Percentiles rank a stretch among this genome's conserved stretches.
Conservation (phyloP, 2,113 vertebrate genomes). For the Mirza zaza region DNA sequence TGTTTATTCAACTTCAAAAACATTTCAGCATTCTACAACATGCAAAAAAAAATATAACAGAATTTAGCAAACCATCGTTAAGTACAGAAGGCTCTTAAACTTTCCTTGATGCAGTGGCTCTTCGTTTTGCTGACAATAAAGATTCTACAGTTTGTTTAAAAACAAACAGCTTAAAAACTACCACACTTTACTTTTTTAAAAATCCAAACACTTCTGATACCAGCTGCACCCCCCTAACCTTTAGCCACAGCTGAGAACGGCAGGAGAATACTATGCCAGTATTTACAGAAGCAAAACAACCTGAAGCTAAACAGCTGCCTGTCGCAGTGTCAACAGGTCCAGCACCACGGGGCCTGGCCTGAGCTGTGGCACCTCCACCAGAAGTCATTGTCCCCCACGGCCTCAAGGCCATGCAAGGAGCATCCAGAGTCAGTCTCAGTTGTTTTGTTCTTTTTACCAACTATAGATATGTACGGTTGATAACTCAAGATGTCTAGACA, state of each 20-base stretch:
- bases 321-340: slow-evolving; percentile 84
- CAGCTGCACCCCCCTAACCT: slow-evolving; percentile 80
- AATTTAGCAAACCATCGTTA: neutral
- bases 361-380: slow-evolving; percentile 71
- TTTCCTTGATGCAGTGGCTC: neutral
- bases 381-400: slow-evolving; percentile 71
- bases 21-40: neutral
- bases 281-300: slow-evolving; percentile 85
- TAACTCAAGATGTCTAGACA: slow-evolving; percentile 87
- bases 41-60: neutral
- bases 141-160: neutral
- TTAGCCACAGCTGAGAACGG: slow-evolving; percentile 86
- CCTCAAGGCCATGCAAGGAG: slow-evolving; percentile 82
- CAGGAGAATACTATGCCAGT: slow-evolving; percentile 86
- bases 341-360: slow-evolving; percentile 81
- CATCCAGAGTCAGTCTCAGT: slow-evolving; percentile 82
- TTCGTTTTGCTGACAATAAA: neutral
- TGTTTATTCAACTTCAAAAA: neutral
- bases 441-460: slow-evolving; percentile 74
- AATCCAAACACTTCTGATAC: slow-evolving; percentile 87
- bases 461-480: slow-evolving; percentile 88
- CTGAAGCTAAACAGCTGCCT: slow-evolving; percentile 84
- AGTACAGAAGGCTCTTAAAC: neutral
- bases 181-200: slow-evolving; percentile 81
- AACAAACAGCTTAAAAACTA: slow-evolving; percentile 79